phyloP scores from a whole-genome alignment of 2,113 vertebrate species.

The Entomyzon cyanotis region DNA sequence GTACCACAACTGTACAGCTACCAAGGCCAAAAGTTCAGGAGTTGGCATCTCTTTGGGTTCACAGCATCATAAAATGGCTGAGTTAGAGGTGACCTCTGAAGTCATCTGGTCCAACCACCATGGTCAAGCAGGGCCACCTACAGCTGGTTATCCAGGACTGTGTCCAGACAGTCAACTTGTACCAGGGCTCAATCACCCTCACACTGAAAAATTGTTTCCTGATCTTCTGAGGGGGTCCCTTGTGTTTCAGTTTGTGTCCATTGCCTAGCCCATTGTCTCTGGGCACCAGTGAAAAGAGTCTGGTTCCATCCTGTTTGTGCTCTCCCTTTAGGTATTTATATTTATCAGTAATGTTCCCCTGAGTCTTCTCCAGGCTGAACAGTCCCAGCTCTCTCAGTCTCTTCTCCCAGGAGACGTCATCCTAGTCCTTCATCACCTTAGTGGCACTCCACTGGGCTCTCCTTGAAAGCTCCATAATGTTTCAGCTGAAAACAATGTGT shows the following conservation, averaged over 20 bases:
- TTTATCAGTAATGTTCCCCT: neutral
- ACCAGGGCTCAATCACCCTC: neutral
- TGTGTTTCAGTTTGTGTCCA: accelerated
- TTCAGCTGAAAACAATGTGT: neutral
- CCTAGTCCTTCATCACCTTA: neutral
- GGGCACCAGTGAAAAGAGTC: too few relatives aligned
- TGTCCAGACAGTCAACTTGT: neutral
- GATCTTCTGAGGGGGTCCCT: neutral
- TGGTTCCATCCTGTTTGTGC: neutral
- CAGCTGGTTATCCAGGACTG: neutral
- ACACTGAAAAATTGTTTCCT: neutral
- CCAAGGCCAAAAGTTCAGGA: neutral
- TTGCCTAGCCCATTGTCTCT: neutral
- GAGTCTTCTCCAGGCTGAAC: neutral
- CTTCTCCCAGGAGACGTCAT: neutral
- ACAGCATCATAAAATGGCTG: neutral
- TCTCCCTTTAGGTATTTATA: neutral
- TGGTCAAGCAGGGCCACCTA: neutral
- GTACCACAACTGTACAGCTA: neutral
- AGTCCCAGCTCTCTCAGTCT: neutral
- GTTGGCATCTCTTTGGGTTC: neutral
- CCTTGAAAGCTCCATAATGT: neutral
- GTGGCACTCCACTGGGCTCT: neutral
- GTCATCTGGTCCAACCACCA: neutral
- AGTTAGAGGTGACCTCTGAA: neutral